Evolutionary conservation across 2,113 vertebrate species (phyloP), one percentile per base, ranked within the genome.

Genomic region (Delphinapterus leucas): DNA sequence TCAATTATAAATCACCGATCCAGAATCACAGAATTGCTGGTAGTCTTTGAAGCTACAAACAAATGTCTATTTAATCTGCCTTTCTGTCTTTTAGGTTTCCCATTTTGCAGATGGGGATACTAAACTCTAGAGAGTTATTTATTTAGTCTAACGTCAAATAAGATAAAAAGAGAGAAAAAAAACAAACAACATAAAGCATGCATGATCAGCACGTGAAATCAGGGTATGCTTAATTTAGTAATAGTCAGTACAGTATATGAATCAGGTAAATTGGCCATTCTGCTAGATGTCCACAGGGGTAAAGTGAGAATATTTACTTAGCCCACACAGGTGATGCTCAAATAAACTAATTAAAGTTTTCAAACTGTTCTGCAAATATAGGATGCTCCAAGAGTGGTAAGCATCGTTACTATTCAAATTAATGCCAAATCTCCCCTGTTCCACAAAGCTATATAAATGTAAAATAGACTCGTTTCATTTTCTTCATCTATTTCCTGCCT

Each of bases 391-490:
- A 84, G 74, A 61, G 70, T 55, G 74, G 63, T n/a, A 49, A 79
- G 63, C 47, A 17, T 47, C n/a, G 0, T 68, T 84, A 90, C 68
- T 68, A 83, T 88, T 97, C 83, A 97, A 87, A 96, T 97, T 87
- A 91, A 94, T 92, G 41, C 80, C 53, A n/a, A 89, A 68, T 25
- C 44, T 92, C 84, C 90, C 90, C 79, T 80, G 79, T 49, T 73
- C 74, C 74, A 81, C 26, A 76, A 60, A 93, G 84, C 90, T 92
- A 90, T 88, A 92, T 92, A 96, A 84, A 84, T 91, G 88, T 95
- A 97, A 95, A 96, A 79, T 65, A 95, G 79, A 82, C 67, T 95
- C 77, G 73, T 93, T 92, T 90, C 53, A 74, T 86, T 73, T 83
- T 74, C 82, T 79, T 90, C 67, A 84, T 77, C 68, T 36, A 79